A percentile compares a stretch with the other conserved stretches of the same genome.
Conservation (phyloP, 2,888 invertebrate genomes). For the Polyommatus icarus region DNA sequence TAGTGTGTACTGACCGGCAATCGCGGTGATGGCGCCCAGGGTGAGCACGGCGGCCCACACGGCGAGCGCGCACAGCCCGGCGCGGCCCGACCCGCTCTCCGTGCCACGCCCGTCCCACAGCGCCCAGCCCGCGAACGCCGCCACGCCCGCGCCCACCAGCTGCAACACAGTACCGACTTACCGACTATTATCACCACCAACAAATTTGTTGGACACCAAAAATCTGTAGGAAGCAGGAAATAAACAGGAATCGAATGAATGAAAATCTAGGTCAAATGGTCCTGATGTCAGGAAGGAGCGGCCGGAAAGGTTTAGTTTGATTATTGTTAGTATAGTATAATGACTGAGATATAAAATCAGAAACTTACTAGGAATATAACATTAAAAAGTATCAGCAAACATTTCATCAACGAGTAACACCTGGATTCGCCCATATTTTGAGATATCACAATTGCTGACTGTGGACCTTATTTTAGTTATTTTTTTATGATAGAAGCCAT, state of each 20-base stretch:
- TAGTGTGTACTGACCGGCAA: slow-evolving; percentile 44
- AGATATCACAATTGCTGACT: slow-evolving; percentile 11
- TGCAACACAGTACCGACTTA: slow-evolving; percentile 39
- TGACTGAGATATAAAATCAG: neutral
- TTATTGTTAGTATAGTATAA: neutral
- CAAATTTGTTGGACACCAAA: neutral
- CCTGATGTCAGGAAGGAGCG: neutral
- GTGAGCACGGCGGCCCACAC: slow-evolving; percentile 62
- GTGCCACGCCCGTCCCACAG: slow-evolving; percentile 63
- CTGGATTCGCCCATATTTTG: slow-evolving; percentile 83
- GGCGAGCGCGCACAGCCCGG: slow-evolving; percentile 59
- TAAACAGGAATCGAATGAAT: neutral
- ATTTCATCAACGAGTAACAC: slow-evolving; percentile 86
- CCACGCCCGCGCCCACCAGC: slow-evolving; percentile 59
- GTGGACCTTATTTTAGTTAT: neutral
- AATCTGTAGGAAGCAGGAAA: neutral
- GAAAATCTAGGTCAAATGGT: neutral
- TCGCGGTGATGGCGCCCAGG: slow-evolving; percentile 57
- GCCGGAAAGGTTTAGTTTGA: neutral
- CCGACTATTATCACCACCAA: neutral
- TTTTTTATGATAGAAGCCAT: neutral
- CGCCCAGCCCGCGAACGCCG: slow-evolving; percentile 65
- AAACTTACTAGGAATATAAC: slow-evolving; percentile 86
- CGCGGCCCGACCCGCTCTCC: slow-evolving; percentile 59
- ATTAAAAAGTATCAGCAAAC: slow-evolving; percentile 85